Base-by-base conservation (phyloP, 2,888 invertebrate species). In the Polydrusus pterygomalis region DNA sequence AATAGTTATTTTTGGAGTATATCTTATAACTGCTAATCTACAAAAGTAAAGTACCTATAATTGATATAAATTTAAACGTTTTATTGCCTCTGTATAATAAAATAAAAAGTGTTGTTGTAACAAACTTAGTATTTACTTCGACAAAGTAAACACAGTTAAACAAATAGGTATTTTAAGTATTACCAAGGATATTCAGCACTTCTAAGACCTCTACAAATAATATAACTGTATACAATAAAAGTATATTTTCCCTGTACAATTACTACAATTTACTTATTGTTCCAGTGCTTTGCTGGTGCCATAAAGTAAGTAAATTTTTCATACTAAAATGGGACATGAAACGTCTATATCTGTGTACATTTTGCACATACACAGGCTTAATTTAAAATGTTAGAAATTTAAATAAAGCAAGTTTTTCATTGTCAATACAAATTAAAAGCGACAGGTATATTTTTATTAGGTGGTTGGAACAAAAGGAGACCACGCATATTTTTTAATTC, bases 171-270 rank as follows among this genome's bases (percentile, higher is more conserved):
- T 74, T 69, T 74, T 69, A 79, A 79, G 72, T 78, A 77, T 75
- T 79, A 77, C 74, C 78, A 78, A 78, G 79, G 79, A 78, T 79
- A 76, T 78, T 78, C 78, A 77, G 78, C 69, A 73, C 70, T 78
- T 74, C 73, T 73, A 79, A 54, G 79, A 78, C 77, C 80, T 80
- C 74, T 80, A 72, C 78, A 80, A 80, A 80, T 76, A 81, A 65
- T 69, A 75, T 78, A 70, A 77, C 77, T 78, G 75, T 76, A 71
- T 70, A 74, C 74, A 78, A 78, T 75, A 76, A 70, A 79, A 73
- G 72, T 75, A 60, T 70, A 75, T 63, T 60, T 60, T 60, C 58
- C 18, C 17, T 60, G 58, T 18, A 56, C 34, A 56, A 56, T 56
- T 56, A 40, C 38, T 18, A 56, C 34, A 56, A 56, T 56, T 56